These are phyloP conservation scores for Fragum fragum DNA, from an alignment of 2,888 invertebrate genomes.

Conservation along the genomic window DNA sequence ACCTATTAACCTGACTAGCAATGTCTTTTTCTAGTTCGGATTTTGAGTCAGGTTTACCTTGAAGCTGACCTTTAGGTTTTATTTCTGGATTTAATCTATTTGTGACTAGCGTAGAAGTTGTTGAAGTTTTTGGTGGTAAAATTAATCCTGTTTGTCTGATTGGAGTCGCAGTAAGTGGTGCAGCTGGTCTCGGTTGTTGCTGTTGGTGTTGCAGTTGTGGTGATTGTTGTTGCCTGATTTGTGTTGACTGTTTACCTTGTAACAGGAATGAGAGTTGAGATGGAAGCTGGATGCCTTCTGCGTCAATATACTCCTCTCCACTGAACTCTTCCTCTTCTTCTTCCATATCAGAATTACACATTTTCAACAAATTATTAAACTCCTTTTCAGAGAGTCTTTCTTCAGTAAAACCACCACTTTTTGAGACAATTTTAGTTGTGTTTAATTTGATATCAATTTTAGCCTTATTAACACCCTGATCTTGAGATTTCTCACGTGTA, in stretches of 20 bases:
- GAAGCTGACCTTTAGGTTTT: background rate
- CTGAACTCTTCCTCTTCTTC: constrained; percentile 28
- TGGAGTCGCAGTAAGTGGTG: background rate
- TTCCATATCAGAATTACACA: constrained; percentile 12
- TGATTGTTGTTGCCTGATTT: background rate
- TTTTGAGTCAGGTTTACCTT: constrained; percentile 3
- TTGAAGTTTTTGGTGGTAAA: background rate
- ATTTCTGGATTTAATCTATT: constrained; percentile 7
- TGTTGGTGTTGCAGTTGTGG: background rate
- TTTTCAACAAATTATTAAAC: constrained; percentile 47
- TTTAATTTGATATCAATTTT: constrained; percentile 43
- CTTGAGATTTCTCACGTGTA: constrained; percentile 10
- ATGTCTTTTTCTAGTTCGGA: background rate
- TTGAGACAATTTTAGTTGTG: constrained; percentile 59
- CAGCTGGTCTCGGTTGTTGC: background rate
- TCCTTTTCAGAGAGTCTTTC: constrained; percentile 53
- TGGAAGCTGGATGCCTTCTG: constrained; percentile 17
- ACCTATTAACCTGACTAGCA: background rate
- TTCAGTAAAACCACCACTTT: constrained; percentile 60
- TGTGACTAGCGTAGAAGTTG: background rate
- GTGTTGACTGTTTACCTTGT: constrained; percentile 7
- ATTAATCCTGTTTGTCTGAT: background rate
- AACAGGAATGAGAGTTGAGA: background rate
- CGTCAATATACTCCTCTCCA: constrained; percentile 20
- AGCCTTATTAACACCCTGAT: background rate